Base-by-base conservation (phyloP, 2,797 vertebrate genomes). In the Sarcophilus harrisii region DNA sequence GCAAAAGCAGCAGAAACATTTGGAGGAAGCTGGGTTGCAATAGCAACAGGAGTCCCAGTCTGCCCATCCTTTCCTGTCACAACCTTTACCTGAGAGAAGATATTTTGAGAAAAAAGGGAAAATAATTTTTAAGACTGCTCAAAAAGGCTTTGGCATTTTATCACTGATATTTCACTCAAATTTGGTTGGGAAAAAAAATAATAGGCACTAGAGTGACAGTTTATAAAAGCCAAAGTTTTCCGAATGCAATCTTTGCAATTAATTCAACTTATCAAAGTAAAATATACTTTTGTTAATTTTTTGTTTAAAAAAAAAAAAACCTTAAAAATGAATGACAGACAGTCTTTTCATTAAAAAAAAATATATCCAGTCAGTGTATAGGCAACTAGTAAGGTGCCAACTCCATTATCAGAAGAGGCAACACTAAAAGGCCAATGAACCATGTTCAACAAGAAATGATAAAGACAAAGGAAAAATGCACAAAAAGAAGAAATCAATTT, bases 1-100 rank as follows among this genome's bases (percentile, higher is more conserved):
- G 99, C 99, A 98, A 99, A 99, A 97, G 99, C 99, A 98, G 99
- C 99, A 97, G 99, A 99, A 98, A 99, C 99, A 98, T 99, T 99
- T 98, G 99, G 98, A 97, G 99, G 99, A 98, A 99, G 99, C 98
- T 99, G 99, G 97, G 99, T 99, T 98, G 99, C 98, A 99, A 99
- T 99, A 99, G 99, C 99, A 99, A 99, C 99, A 58, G 99, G 99
- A 97, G 99, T 99, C 97, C 99, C 99, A 97, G 99, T 99, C 98
- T 99, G 99, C 97, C 99, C 99, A 98, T 99, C 99, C 98, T 99
- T 99, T 98, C 99, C 99, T 97, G 99, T 99, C 98, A 99, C 98
- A 98, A 99, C 98, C 97, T 99, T 99, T 98, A 99, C 99, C 99
- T 99, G 98, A 98, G 96, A 98, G 97, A 73, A 96, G 97, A 96